phyloP scores from a whole-genome alignment of 2,888 invertebrate species.

The Rhynchonema sp. region DNA sequence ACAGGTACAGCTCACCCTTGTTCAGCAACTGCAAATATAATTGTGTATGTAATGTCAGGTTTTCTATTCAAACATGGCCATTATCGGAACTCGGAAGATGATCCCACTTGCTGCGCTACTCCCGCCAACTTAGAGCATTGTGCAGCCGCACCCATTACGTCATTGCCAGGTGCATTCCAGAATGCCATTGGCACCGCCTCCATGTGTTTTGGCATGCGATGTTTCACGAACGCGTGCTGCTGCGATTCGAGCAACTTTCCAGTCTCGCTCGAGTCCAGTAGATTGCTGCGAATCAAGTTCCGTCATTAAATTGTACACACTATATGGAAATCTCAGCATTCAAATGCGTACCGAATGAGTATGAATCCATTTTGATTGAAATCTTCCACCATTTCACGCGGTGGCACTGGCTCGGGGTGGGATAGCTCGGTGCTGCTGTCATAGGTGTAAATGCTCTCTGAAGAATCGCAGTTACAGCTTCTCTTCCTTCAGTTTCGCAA shows the following conservation, averaged over 20 bases:
- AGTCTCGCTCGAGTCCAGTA: neutral
- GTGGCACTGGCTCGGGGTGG: neutral
- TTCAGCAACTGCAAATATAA: neutral
- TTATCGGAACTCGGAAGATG: neutral
- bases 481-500: no score
- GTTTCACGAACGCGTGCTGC: neutral
- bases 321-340: neutral
- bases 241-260: neutral
- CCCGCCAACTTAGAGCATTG: neutral
- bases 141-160: neutral
- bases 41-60: neutral
- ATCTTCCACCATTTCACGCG: neutral
- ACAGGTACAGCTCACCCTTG: slow-evolving; percentile 1
- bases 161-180: neutral
- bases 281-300: neutral
- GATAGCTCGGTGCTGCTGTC: neutral
- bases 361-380: neutral
- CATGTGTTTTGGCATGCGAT: neutral
- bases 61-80: neutral
- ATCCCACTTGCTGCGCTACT: neutral
- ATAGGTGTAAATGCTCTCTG: neutral
- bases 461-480: no score
- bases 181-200: neutral
- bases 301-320: neutral
- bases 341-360: neutral